Conservation (phyloP, 2,888 invertebrate genomes). For the Physocephala rufipes region DNA sequence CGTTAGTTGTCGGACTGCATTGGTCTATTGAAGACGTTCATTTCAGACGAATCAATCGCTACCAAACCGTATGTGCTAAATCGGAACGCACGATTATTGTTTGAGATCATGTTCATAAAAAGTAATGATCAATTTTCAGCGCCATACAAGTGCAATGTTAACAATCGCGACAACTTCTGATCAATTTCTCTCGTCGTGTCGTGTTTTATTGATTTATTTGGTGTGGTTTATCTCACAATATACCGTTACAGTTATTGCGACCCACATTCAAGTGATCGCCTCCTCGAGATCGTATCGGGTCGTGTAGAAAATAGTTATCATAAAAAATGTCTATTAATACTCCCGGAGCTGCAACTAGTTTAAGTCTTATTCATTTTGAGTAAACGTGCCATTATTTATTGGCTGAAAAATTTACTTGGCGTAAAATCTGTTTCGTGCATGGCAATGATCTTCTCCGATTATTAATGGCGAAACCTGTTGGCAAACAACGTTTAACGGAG, state of each 20-base stretch:
- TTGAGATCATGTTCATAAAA: background rate
- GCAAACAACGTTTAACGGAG: background rate
- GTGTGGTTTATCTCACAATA: background rate
- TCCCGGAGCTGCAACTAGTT: slow-evolving; percentile 8
- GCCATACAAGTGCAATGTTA: background rate
- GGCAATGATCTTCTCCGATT: slow-evolving; percentile 79
- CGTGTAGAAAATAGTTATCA: slow-evolving; percentile 4
- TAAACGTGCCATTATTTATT: slow-evolving; percentile 51
- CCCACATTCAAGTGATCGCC: slow-evolving; percentile 32
- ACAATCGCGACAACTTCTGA: slow-evolving; percentile 23
- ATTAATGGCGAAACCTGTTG: slow-evolving; percentile 69
- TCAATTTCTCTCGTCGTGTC: slow-evolving; percentile 19
- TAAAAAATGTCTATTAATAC: slow-evolving; percentile 16
- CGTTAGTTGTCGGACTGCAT: no score
- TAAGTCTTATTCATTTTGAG: slow-evolving; percentile 37
- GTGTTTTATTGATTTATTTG: slow-evolving; percentile 16
- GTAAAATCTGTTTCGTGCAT: slow-evolving; percentile 85
- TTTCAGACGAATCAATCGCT: background rate
- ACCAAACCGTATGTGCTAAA: background rate
- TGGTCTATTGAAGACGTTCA: background rate
- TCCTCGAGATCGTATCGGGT: slow-evolving; percentile 3
- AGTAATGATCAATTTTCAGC: slow-evolving; percentile 16
- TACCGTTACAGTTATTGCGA: slow-evolving; percentile 50
- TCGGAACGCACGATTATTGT: background rate
- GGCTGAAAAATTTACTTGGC: slow-evolving; percentile 80